Percentiles rank a stretch among this genome's conserved stretches.
phyloP scores from a whole-genome alignment of 2,888 invertebrate species.

The Hypercompe scribonia region DNA sequence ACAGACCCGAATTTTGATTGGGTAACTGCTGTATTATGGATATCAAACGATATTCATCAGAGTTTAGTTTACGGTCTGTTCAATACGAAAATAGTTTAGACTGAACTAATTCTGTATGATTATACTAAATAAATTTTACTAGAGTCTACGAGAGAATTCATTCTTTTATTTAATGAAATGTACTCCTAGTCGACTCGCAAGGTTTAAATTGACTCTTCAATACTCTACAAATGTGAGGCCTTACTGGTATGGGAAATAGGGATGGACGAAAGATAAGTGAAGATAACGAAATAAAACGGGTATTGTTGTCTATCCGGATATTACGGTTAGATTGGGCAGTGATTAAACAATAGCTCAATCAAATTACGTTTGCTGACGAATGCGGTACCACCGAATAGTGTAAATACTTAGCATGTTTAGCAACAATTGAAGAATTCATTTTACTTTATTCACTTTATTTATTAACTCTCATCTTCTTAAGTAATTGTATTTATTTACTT shows the following conservation, averaged over 20 bases:
- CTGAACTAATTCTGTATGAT: neutral
- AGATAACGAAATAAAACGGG: no score
- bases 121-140: neutral
- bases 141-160: neutral
- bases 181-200: neutral
- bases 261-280: no score
- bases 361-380: no score
- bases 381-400: no score
- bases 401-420: neutral
- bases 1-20: constrained; percentile 61
- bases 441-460: neutral
- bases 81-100: neutral
- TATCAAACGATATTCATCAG: constrained; percentile 50
- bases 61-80: constrained; percentile 29
- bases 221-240: neutral
- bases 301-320: no score
- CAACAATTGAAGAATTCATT: neutral
- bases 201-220: neutral
- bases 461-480: neutral
- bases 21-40: constrained; percentile 48
- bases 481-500: constrained; percentile 34
- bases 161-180: neutral
- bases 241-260: no score
- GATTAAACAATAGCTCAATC: no score
- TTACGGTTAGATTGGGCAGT: no score